Evolutionary conservation across 2,888 invertebrate genomes (phyloP).

Genomic region (Zygaena filipendulae): DNA sequence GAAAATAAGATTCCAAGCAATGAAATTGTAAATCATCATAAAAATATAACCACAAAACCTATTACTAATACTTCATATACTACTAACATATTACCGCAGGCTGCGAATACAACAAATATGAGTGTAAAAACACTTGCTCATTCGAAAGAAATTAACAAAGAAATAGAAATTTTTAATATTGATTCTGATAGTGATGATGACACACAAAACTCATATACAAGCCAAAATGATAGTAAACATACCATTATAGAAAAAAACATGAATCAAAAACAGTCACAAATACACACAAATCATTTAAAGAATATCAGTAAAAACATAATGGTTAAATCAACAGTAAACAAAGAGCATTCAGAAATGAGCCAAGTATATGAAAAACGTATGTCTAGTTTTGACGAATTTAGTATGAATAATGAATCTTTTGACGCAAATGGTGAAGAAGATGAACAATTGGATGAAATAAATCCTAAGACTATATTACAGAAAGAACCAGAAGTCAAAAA

Average conservation of each 20-base stretch:
- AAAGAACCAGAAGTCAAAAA: no score
- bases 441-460: slow-evolving; percentile 12
- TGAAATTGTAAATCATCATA: slow-evolving; percentile 34
- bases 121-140: slow-evolving; percentile 13
- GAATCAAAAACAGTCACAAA: slow-evolving; percentile 12
- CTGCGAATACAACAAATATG: slow-evolving; percentile 9
- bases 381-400: no score
- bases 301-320: slow-evolving; percentile 36
- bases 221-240: slow-evolving; percentile 6
- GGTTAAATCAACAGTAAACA: no score
- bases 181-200: slow-evolving; percentile 51
- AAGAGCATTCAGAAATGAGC: no score
- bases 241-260: slow-evolving; percentile 6
- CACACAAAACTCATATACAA: no score
- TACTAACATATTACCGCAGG: slow-evolving; percentile 10
- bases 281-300: slow-evolving; percentile 19
- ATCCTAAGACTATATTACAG: no score
- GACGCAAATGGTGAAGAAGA: slow-evolving; percentile 13
- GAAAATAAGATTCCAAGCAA: slow-evolving; percentile 22
- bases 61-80: slow-evolving; percentile 19
- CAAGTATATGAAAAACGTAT: no score
- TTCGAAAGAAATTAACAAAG: slow-evolving; percentile 25
- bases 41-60: slow-evolving; percentile 39
- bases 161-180: slow-evolving; percentile 49
- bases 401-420: no score